phyloP scores from a whole-genome alignment of 2,888 invertebrate genomes.

The Branchipolynoe longqiensis region DNA sequence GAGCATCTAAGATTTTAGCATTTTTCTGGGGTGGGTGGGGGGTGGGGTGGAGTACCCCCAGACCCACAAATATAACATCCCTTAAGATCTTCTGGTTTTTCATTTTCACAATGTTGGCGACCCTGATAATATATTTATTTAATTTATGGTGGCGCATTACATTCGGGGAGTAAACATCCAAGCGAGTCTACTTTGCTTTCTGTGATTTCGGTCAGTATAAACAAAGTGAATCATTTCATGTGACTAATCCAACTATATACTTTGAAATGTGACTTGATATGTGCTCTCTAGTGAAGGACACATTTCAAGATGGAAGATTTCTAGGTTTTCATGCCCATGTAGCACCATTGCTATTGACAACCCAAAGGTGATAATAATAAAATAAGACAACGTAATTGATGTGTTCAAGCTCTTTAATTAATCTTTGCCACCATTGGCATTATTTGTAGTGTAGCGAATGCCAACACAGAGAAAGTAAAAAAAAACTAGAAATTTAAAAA shows the following conservation, averaged over 20 bases:
- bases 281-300: not conserved
- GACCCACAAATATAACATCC: not conserved
- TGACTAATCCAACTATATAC: not conserved
- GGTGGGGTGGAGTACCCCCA: not conserved
- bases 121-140: not conserved
- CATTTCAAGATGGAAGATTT: not conserved
- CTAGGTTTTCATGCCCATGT: slow-evolving; percentile 32
- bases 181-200: not conserved
- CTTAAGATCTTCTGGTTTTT: no score
- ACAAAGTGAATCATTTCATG: not conserved
- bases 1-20: no score
- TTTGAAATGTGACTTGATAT: not conserved
- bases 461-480: no score
- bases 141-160: not conserved
- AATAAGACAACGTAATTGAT: not conserved
- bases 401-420: no score
- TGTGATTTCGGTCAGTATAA: not conserved
- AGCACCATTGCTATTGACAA: slow-evolving; percentile 24
- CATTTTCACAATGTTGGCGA: no score
- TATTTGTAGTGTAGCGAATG: no score
- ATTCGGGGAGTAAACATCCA: not conserved
- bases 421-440: no score
- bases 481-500: no score
- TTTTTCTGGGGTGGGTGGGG: not conserved
- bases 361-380: slow-evolving; percentile 14